Conservation (phyloP, 2,113 vertebrate species). For the Bufo gargarizans region DNA sequence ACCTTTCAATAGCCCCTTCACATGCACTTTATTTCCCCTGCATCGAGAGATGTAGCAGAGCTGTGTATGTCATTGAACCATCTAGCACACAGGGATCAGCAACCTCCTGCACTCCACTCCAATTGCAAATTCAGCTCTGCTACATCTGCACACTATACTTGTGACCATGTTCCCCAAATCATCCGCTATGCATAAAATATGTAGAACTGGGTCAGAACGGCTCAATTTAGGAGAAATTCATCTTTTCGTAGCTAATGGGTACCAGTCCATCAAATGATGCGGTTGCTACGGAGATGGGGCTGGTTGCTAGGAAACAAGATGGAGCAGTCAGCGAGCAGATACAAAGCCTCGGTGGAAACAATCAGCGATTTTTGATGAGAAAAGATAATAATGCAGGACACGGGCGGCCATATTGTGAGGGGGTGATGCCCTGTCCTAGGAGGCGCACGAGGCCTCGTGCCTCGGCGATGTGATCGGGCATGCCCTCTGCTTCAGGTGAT, state of each 20-base stretch:
- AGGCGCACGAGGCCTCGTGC: background rate
- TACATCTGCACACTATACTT: background rate
- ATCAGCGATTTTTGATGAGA: slow-evolving; percentile 1
- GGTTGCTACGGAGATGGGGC: slow-evolving; percentile 46
- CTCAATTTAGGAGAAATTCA: background rate
- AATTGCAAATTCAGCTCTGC: background rate
- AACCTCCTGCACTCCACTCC: too few relatives aligned
- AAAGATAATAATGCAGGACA: background rate
- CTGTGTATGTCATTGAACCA: background rate
- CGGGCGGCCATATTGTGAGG: background rate
- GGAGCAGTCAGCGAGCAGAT: background rate
- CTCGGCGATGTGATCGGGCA: background rate
- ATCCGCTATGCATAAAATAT: background rate
- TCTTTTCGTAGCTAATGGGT: background rate
- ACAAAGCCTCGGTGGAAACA: background rate
- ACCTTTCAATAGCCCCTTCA: too few relatives aligned
- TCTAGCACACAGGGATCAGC: too few relatives aligned
- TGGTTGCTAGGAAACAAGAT: slow-evolving; percentile 48
- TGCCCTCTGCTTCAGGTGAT: too few relatives aligned
- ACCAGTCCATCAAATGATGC: slow-evolving; percentile 2
- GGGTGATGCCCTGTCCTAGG: background rate
- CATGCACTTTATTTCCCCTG: too few relatives aligned
- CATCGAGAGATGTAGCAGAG: background rate
- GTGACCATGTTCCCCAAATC: too few relatives aligned
- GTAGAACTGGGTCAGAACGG: background rate